Conservation (phyloP, 2,888 invertebrate species). For the Hyles lineata region DNA sequence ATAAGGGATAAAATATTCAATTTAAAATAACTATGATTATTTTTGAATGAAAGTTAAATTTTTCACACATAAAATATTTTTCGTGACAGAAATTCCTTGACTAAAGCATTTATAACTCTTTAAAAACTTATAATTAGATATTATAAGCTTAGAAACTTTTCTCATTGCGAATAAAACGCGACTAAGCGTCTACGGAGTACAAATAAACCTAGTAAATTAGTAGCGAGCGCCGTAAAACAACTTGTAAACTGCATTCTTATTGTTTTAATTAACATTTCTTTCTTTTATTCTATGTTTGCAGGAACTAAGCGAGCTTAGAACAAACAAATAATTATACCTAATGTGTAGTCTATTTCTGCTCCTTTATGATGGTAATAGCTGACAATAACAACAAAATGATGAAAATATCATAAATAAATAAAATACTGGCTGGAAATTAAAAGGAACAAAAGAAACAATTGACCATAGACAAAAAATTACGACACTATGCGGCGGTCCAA, state of each 20-base stretch:
- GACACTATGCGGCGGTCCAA: background rate
- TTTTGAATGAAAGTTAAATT: too few relatives aligned
- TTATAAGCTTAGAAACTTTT: background rate
- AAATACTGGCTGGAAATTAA: background rate
- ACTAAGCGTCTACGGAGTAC: background rate
- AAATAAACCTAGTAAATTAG: background rate
- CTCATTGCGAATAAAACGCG: background rate
- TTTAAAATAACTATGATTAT: too few relatives aligned
- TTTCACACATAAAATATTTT: too few relatives aligned
- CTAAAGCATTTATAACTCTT: too few relatives aligned
- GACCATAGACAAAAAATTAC: background rate
- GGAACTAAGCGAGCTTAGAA: too few relatives aligned
- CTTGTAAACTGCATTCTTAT: conserved; percentile 12
- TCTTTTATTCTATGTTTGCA: background rate
- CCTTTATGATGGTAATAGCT: background rate
- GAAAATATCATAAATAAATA: background rate
- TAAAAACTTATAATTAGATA: too few relatives aligned
- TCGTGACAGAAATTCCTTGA: too few relatives aligned
- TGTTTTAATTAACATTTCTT: conserved; percentile 8
- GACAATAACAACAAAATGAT: background rate
- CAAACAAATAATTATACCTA: too few relatives aligned
- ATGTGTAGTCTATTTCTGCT: background rate
- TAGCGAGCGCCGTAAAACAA: background rate
- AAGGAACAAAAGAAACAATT: background rate
- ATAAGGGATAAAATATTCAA: too few relatives aligned